phyloP scores from a whole-genome alignment of 2,113 vertebrate species.

The Pituophis catenifer region DNA sequence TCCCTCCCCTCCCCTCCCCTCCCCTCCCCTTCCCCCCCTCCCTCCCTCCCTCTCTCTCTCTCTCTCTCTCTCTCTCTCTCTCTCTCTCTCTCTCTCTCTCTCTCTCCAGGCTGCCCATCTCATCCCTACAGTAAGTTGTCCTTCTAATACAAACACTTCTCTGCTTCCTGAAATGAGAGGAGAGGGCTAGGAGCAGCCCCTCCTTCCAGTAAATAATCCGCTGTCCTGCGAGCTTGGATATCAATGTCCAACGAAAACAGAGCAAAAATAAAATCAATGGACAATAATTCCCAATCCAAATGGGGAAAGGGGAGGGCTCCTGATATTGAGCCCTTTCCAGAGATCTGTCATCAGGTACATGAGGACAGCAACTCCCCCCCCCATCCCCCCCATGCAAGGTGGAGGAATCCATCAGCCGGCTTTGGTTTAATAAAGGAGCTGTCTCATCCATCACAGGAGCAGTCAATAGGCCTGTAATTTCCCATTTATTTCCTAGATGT shows the following conservation, averaged over 20 bases:
- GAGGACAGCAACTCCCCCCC: too few species aligned
- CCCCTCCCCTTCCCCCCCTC: too few species aligned
- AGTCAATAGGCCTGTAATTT: constrained; percentile 18
- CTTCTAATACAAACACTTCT: neutral
- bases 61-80: too few species aligned
- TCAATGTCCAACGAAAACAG: neutral
- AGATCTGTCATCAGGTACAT: neutral
- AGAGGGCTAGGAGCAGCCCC: neutral
- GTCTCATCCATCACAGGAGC: neutral
- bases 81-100: neutral
- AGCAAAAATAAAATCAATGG: neutral
- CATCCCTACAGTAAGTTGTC: neutral
- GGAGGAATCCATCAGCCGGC: neutral
- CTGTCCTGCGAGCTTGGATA: neutral
- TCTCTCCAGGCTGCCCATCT: neutral
- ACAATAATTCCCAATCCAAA: neutral
- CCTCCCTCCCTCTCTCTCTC: too few species aligned
- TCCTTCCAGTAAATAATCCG: neutral
- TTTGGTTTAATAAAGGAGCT: constrained; percentile 19
- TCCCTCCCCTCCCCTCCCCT: too few species aligned
- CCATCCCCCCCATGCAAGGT: neutral
- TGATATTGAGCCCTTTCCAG: neutral
- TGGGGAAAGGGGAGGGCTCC: neutral
- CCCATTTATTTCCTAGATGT: constrained; percentile 7
- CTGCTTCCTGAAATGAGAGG: neutral